Percentiles rank a stretch among this genome's conserved stretches.
phyloP scores from a whole-genome alignment of 2,888 invertebrate genomes.

The Drosophila formosana region DNA sequence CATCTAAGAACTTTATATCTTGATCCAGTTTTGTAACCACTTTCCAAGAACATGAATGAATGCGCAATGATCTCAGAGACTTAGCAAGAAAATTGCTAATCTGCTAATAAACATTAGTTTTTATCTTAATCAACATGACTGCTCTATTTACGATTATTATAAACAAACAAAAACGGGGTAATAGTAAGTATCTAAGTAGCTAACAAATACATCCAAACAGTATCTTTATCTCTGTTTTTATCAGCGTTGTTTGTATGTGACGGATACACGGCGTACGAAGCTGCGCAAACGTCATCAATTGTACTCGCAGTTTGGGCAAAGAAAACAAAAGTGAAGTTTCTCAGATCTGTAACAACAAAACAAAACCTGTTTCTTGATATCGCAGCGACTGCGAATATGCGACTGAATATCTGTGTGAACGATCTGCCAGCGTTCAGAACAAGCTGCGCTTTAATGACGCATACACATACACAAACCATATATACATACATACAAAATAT shows the following conservation, averaged over 20 bases:
- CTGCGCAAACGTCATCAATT: slow-evolving; percentile 52
- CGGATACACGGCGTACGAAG: slow-evolving; percentile 14
- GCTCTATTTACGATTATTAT: background rate
- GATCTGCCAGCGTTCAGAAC: slow-evolving; percentile 39
- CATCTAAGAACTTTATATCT: background rate
- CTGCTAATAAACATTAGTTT: background rate
- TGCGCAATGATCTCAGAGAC: slow-evolving; percentile 13
- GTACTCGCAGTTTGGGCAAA: slow-evolving; percentile 13
- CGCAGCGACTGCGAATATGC: slow-evolving; percentile 12
- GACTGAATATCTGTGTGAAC: slow-evolving; percentile 39
- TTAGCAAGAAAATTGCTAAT: background rate
- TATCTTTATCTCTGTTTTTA: slow-evolving; percentile 32
- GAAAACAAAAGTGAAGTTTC: slow-evolving; percentile 72
- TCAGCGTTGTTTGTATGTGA: slow-evolving; percentile 51
- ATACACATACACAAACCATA: slow-evolving; percentile 4
- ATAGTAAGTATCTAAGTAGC: background rate
- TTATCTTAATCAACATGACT: slow-evolving; percentile 1
- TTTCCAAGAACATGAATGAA: slow-evolving; percentile 3
- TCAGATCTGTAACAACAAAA: slow-evolving; percentile 25
- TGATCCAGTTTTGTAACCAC: background rate
- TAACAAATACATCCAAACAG: slow-evolving; percentile 1
- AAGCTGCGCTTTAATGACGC: slow-evolving; percentile 49
- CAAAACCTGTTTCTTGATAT: slow-evolving; percentile 17
- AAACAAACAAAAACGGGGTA: background rate
- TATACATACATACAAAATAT: background rate